A percentile compares a stretch with the other conserved stretches of the same genome.
Evolutionary conservation across 2,113 vertebrate genomes (phyloP).

Genomic region (Solenodon paradoxus): DNA sequence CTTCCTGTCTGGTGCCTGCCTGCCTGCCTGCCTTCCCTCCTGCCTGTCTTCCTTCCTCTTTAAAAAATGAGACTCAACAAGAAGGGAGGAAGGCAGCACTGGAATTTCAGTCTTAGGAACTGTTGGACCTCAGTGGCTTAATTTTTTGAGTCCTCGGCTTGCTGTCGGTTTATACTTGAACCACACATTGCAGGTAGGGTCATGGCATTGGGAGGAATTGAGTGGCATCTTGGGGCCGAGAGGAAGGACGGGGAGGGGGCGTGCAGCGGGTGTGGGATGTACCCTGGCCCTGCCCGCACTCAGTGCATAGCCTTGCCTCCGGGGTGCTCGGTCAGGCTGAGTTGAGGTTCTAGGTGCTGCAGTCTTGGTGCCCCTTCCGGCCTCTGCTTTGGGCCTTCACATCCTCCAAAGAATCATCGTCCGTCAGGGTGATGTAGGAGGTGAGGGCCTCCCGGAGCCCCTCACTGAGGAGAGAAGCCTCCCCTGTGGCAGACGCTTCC

Average conservation of each 20-base stretch:
- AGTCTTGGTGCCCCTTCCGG: constrained; percentile 58
- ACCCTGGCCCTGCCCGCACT: background rate
- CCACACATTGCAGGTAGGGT: background rate
- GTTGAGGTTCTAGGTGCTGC: constrained; percentile 49
- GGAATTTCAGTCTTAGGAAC: background rate
- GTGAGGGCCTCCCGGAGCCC: constrained; percentile 89
- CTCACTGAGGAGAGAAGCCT: constrained; percentile 86
- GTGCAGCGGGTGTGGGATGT: rapidly evolving
- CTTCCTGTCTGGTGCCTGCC: too few relatives aligned
- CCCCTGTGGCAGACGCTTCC: constrained; percentile 45
- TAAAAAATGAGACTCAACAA: background rate
- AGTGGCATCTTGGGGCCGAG: background rate
- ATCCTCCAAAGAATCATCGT: constrained; percentile 14
- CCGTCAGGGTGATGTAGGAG: constrained; percentile 89
- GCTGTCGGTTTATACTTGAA: background rate
- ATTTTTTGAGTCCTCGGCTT: background rate
- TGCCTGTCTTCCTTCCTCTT: too few relatives aligned
- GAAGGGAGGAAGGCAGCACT: background rate
- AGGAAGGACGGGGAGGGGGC: too few relatives aligned
- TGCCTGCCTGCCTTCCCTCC: too few relatives aligned
- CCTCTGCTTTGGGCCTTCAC: background rate
- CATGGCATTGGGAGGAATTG: background rate
- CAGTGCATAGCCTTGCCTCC: background rate
- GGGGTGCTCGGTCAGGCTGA: background rate
- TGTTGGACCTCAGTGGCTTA: background rate